phyloP scores from a whole-genome alignment of 2,888 invertebrate genomes.

The Labia minor region DNA sequence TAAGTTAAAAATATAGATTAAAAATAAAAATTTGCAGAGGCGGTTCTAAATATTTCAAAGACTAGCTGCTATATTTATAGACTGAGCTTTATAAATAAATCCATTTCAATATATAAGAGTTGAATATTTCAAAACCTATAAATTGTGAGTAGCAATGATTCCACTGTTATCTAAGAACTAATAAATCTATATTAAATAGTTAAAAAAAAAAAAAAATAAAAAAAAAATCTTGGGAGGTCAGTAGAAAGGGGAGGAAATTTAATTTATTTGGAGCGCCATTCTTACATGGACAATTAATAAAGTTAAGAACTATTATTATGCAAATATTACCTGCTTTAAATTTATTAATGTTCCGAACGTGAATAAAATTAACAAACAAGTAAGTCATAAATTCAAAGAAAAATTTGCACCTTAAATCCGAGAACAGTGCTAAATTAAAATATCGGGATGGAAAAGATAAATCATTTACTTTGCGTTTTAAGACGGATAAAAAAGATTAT shows the following conservation, averaged over 20 bases:
- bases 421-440: background rate
- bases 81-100: slow-evolving; percentile 13
- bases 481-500: too few species aligned
- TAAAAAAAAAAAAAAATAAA: too few species aligned
- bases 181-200: slow-evolving; percentile 1
- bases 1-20: slow-evolving; percentile 1
- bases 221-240: background rate
- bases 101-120: background rate
- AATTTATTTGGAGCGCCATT: background rate
- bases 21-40: background rate
- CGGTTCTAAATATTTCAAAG: slow-evolving; percentile 7
- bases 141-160: background rate
- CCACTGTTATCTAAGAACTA: slow-evolving; percentile 1
- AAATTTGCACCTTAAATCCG: background rate
- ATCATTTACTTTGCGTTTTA: too few species aligned
- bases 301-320: slow-evolving; percentile 13
- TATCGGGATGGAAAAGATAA: background rate
- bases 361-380: slow-evolving; percentile 13
- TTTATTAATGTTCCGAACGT: slow-evolving; percentile 8
- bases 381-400: background rate
- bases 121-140: background rate
- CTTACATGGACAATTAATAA: background rate
- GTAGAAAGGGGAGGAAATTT: background rate
- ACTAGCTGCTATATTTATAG: slow-evolving; percentile 7
- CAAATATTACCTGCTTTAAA: slow-evolving; percentile 13